Evolutionary conservation across 2,797 vertebrate genomes (phyloP), one percentile per base, ranked within the genome.

Genomic region (Hafferia zeledoni): DNA sequence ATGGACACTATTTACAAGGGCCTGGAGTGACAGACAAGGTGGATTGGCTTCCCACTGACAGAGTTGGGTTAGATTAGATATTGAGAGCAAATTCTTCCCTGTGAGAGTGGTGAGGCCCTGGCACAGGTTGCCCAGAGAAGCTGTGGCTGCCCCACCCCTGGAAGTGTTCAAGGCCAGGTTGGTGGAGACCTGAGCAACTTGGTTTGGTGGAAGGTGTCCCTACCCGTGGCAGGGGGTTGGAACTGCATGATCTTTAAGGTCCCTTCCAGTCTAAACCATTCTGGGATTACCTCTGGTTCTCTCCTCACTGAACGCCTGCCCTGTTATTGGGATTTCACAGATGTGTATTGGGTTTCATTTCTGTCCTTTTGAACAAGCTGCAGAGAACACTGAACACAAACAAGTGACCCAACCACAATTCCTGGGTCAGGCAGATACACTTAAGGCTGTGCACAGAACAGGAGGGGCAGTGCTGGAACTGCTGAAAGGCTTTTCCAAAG

Each of bases 401-500:
- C 47, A 90, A 85, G 74, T 18, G 60, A 94, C 46, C 77, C 44
- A 83, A 33, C 57, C 20, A 27, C 65, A 53, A 16, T 37, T 71
- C 70, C 64, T 72, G 41, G 71, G 69, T 33, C 33, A 47, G 19
- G 56, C 0, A 53, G 84, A 75, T 33, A 50, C 3, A 11, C 61
- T 30, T 30, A 37, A 41, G 47, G 70, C 70, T 77, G 77, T 15
- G n/a, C 28, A 67, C 79, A 82, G 74, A 88, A 46, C 2, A 87
- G 70, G 47, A 78, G 39, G 0, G 0, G n/a, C 46, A 65, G 65
- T 15, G 59, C 83, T 80, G 77, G 72, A 86, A 47, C 65, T 81
- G 84, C 84, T 68, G 67, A 69, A 87, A 89, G 56, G 72, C 74
- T 82, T 41, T 77, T 67, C 69, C 85, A 79, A 81, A 88, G 89